These are phyloP conservation scores for Drosophila tani DNA, from an alignment of 1,140 invertebrate genomes.

Conservation along the genomic window DNA sequence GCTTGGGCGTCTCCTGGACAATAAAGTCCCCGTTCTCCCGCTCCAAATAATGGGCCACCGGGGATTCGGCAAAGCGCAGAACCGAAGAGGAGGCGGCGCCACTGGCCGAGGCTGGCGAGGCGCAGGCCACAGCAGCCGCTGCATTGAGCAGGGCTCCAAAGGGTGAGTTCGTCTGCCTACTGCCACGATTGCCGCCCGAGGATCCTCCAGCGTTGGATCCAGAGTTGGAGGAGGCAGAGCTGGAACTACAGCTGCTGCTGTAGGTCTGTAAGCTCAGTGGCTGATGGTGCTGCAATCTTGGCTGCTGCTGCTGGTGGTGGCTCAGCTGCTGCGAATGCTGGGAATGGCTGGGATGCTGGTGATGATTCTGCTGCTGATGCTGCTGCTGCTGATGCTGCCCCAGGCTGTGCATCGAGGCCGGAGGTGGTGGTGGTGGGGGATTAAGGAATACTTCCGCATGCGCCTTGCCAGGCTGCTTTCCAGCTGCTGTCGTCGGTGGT, in stretches of 20 bases:
- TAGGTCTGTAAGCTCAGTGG: slow-evolving; percentile 24
- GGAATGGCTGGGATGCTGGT: slow-evolving; percentile 22
- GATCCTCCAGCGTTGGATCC: neutral
- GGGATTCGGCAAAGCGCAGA: slow-evolving; percentile 77
- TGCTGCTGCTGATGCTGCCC: slow-evolving; percentile 21
- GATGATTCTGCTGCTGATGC: slow-evolving; percentile 37
- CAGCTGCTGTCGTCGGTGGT: slow-evolving; percentile 59
- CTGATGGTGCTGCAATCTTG: slow-evolving; percentile 35
- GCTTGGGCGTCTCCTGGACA: slow-evolving; percentile 83
- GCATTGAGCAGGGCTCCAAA: slow-evolving; percentile 70
- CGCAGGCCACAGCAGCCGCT: slow-evolving; percentile 63
- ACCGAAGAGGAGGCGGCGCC: slow-evolving; percentile 51
- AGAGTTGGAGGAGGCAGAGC: slow-evolving; percentile 7
- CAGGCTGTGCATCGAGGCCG: slow-evolving; percentile 8
- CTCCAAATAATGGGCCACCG: slow-evolving; percentile 81
- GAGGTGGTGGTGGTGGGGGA: slow-evolving; percentile 67
- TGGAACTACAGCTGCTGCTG: slow-evolving; percentile 20
- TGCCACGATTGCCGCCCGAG: slow-evolving; percentile 17
- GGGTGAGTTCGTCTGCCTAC: slow-evolving; percentile 66
- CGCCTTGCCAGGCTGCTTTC: slow-evolving; percentile 52
- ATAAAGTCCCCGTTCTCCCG: slow-evolving; percentile 83
- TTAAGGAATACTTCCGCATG: slow-evolving; percentile 69
- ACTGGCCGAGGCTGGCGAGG: slow-evolving; percentile 55
- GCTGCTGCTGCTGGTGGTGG: slow-evolving; percentile 12
- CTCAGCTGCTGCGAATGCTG: slow-evolving; percentile 33